Evolutionary conservation across 2,888 invertebrate species (phyloP), one percentile per base, ranked within the genome.

Genomic region (Parasteatoda lunata): DNA sequence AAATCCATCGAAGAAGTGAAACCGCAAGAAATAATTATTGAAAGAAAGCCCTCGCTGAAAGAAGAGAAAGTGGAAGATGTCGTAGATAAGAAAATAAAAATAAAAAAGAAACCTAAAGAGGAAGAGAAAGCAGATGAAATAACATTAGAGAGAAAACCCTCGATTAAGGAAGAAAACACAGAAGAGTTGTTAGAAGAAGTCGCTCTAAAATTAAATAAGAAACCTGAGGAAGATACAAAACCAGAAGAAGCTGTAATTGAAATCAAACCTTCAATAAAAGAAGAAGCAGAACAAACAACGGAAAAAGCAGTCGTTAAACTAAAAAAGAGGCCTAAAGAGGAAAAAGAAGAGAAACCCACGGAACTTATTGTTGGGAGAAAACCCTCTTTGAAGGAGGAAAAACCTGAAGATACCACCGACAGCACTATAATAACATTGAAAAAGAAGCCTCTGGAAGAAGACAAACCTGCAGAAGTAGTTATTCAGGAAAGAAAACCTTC

Each of bases 161-260:
- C 65, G 9, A 13, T 59, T 6, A 47, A 76, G 64, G 68, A 52
- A 5, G 48, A 30, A 68, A 66, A 52, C 11, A 66, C 13, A 49
- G 77, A 68, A 52, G 69, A 77, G 30, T 30, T 77, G 11, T 45
- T 48, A 30, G 77, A 77, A 77, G 45, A 59, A 11, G 45, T 9
- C 4, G 77, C 47, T 49, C 11, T 45, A 88, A 92, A 93, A 4
- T 91, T 94, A 6, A 95, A 93, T 90, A 93, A 93, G 93, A 93
- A 93, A 88, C 94, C 92, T 90, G 93, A 92, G 5, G 93, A 93
- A 81, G 90, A 92, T 66, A 90, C 91, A 83, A 65, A 75, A 72
- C 49, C 73, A 5, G 82, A 83, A 66, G 77, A 77, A 45, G 11
- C 48, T 47, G n/a, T 70, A 52, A 51, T 54, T 7, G 70, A 84